Conservation (phyloP, 2,113 vertebrate species). For the Odobenus rosmarus region DNA sequence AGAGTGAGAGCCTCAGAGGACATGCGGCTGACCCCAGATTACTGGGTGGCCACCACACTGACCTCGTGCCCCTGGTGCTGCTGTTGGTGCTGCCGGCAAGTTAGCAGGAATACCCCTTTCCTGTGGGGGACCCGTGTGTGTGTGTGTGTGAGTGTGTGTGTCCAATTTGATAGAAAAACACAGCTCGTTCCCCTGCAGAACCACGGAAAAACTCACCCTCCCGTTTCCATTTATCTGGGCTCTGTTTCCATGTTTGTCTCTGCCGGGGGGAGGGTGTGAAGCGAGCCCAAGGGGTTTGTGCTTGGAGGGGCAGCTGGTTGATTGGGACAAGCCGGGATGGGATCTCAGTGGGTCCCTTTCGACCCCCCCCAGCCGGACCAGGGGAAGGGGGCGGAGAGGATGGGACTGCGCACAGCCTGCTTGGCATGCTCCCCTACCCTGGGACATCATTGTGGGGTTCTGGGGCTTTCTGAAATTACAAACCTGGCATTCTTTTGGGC, state of each 20-base stretch:
- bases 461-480: constrained; percentile 65
- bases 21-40: rapidly evolving
- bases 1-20: rapidly evolving
- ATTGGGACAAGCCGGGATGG: rapidly evolving
- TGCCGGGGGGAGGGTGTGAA: neutral
- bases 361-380: rapidly evolving
- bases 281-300: neutral
- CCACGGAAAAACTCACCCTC: neutral
- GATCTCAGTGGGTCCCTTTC: no score
- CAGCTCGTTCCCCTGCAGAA: neutral
- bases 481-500: constrained; percentile 39
- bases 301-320: neutral
- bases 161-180: neutral
- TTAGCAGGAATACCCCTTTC: neutral
- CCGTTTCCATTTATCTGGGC: neutral
- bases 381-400: no score
- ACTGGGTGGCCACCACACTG: rapidly evolving
- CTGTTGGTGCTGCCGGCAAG: no score
- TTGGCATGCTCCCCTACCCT: rapidly evolving
- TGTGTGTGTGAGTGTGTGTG: neutral
- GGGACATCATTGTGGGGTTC: neutral
- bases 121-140: rapidly evolving
- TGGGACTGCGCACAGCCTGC: neutral
- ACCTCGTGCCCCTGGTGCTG: rapidly evolving
- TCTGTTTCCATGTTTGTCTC: neutral